Evolutionary conservation across 2,888 invertebrate species (phyloP).

Genomic region (Frankliniella fusca): DNA sequence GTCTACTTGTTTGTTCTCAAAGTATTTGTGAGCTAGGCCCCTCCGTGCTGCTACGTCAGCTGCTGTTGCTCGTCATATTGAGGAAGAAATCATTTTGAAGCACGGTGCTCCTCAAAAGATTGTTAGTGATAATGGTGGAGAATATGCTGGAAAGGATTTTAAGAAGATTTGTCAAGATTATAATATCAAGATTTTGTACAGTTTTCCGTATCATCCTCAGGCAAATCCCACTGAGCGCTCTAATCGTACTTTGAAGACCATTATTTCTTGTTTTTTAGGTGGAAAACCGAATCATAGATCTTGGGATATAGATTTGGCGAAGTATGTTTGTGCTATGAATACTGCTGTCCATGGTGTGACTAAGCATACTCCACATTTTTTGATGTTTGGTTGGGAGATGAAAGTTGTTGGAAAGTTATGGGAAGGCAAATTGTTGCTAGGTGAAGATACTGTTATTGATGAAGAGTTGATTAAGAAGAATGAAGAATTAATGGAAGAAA

Average conservation of each 20-base stretch:
- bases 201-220: slow-evolving; percentile 39
- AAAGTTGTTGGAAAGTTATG: too few relatives aligned
- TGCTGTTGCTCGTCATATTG: slow-evolving; percentile 34
- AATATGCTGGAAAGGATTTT: too few relatives aligned
- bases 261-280: slow-evolving; percentile 38
- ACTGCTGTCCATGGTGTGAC: slow-evolving; percentile 37
- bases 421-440: too few relatives aligned
- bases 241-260: slow-evolving; percentile 39
- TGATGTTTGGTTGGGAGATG: too few relatives aligned
- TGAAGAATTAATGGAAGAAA: too few relatives aligned
- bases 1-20: too few relatives aligned
- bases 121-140: slow-evolving; percentile 31
- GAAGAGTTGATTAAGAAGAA: too few relatives aligned
- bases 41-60: slow-evolving; percentile 38
- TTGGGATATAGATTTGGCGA: slow-evolving; percentile 37
- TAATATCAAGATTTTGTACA: slow-evolving; percentile 33
- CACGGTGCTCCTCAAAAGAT: slow-evolving; percentile 30
- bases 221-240: slow-evolving; percentile 40
- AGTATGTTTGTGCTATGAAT: slow-evolving; percentile 38
- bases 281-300: slow-evolving; percentile 37
- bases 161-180: slow-evolving; percentile 33
- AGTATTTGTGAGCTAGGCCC: slow-evolving; percentile 39
- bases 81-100: slow-evolving; percentile 35
- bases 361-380: slow-evolving; percentile 34
- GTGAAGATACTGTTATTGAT: too few relatives aligned